These are phyloP conservation scores for Sinella curviseta DNA, from an alignment of 1,140 invertebrate genomes.

Conservation along the genomic window DNA sequence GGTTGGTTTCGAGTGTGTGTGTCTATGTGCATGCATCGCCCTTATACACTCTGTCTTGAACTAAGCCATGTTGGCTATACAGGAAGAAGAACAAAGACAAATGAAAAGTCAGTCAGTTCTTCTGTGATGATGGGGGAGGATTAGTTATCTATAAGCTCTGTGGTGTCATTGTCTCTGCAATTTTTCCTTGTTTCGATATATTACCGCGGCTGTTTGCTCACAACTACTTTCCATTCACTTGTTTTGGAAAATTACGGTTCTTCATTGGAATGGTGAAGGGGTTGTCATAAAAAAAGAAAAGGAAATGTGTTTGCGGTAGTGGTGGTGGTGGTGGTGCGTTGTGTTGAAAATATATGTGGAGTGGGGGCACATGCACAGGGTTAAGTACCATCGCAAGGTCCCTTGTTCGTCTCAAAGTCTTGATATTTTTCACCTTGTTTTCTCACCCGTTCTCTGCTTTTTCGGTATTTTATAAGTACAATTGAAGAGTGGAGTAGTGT, in stretches of 20 bases:
- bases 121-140: background rate
- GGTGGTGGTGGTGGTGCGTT: background rate
- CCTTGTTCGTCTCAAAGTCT: background rate
- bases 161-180: background rate
- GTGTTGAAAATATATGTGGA: background rate
- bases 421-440: background rate
- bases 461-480: background rate
- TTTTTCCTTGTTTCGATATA: too few species aligned
- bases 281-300: background rate
- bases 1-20: background rate
- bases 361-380: background rate
- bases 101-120: constrained; percentile 1
- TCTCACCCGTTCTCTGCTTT: background rate
- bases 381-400: background rate
- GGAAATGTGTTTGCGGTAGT: too few species aligned
- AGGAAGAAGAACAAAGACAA: background rate
- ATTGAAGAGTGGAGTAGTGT: background rate
- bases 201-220: too few species aligned
- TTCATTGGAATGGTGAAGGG: too few species aligned
- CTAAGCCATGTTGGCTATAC: background rate
- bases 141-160: background rate
- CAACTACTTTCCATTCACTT: too few species aligned
- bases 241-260: too few species aligned
- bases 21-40: background rate
- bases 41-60: background rate